Evolutionary conservation across 2,113 vertebrate genomes (phyloP), one percentile per base, ranked within the genome.

Genomic region (Cinclus cinclus): DNA sequence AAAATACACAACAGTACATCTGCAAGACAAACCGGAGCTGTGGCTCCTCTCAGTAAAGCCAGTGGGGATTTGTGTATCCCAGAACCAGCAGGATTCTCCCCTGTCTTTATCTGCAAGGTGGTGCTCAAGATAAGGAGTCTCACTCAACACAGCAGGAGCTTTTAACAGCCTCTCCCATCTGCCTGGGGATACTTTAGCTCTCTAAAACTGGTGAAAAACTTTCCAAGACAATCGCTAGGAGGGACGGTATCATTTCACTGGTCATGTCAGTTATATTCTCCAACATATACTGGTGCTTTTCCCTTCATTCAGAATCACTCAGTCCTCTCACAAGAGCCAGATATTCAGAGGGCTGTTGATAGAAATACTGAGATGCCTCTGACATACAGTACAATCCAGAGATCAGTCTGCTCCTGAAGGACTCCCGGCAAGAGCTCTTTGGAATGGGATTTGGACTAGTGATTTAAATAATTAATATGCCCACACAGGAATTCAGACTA

Each of bases 391-490:
- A 20, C 28, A 35, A 49, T n/a, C 42, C 44, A 73, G 41, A 65
- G 74, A 70, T 92, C 74, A 76, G 33, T 22, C 50, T 67, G 82
- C 78, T 88, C 55, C 75, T 83, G 70, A 80, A 77, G n/a, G 50
- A 55, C 58, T 71, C 79, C 71, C 87, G 88, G 92, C 67, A 91
- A 91, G 75, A 2, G 6, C 44, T 88, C 87, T 63, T 55, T 80
- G 63, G 50, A 83, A 83, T 5, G 16, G 28, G 37, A 46, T 44
- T 87, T 64, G 83, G 80, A 84, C 88, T 35, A 73, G 69, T 47
- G 69, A 92, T 78, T 92, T 90, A 42, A 83, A 39, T 92, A 94
- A 96, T 80, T 90, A 95, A 70, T 86, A 83, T 88, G 79, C 49
- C 88, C 68, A 47, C 82, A 88, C 44, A 95, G 82, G 85, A 86